These are phyloP conservation scores for Grammomys surdaster DNA, from an alignment of 2,113 vertebrate genomes.

Conservation along the genomic window DNA sequence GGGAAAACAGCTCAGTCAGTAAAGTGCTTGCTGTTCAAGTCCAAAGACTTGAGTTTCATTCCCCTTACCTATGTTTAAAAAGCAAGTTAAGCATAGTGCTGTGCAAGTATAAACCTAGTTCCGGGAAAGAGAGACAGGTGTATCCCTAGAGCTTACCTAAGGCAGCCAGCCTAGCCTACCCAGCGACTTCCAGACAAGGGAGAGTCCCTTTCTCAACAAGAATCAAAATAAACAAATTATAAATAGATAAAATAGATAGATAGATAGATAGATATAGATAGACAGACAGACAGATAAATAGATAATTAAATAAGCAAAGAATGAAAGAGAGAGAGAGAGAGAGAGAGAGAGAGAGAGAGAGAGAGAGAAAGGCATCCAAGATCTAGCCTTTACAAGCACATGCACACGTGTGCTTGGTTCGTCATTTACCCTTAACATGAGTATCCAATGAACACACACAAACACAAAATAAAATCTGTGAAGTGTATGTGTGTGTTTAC, in stretches of 20 bases:
- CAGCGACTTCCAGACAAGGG: not conserved
- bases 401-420: fast-evolving
- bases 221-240: not conserved
- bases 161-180: not conserved
- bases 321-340: too few relatives aligned
- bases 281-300: too few relatives aligned
- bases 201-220: not conserved
- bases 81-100: too few relatives aligned
- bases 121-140: not conserved
- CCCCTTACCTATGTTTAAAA: not conserved
- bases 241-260: not conserved
- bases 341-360: too few relatives aligned
- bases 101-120: not conserved
- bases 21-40: not conserved
- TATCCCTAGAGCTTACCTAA: not conserved
- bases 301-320: too few relatives aligned
- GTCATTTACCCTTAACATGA: not conserved
- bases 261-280: not conserved
- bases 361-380: not conserved
- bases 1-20: not conserved
- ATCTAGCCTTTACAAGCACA: not conserved
- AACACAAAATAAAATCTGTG: not conserved
- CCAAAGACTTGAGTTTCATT: not conserved
- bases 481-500: not conserved
- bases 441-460: not conserved